A percentile compares a stretch with the other conserved stretches of the same genome.
Conservation (phyloP, 2,888 invertebrate species). For the Eudasyphora cyanicolor region DNA sequence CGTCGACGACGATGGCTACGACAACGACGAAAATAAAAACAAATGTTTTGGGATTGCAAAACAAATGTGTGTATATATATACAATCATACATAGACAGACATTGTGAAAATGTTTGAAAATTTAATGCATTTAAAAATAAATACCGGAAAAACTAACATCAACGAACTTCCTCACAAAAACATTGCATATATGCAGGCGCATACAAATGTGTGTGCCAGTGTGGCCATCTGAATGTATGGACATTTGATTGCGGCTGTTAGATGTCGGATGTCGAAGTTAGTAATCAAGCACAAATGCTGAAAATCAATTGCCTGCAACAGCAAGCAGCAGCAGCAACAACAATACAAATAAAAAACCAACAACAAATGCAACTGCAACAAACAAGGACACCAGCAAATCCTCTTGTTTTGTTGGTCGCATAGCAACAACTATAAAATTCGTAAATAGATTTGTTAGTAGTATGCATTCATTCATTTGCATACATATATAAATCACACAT, state of each 20-base stretch:
- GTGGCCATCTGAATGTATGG: neutral
- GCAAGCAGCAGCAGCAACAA: neutral
- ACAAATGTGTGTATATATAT: neutral
- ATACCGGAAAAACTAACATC: conserved; percentile 29
- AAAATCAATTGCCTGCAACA: conserved; percentile 29
- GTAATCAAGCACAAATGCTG: conserved; percentile 43
- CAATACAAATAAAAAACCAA: too few relatives aligned
- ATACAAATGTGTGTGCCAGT: conserved; percentile 12
- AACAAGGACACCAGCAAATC: neutral
- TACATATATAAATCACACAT: conserved; percentile 12
- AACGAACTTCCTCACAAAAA: conserved; percentile 15
- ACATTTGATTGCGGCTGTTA: conserved; percentile 50
- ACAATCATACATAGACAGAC: neutral
- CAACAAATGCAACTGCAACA: too few relatives aligned
- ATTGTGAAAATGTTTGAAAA: conserved; percentile 48
- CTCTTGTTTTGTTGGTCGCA: conserved; percentile 1
- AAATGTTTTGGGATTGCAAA: conserved; percentile 5
- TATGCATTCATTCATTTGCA: conserved; percentile 4
- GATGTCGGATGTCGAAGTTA: conserved; percentile 49
- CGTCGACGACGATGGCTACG: too few relatives aligned
- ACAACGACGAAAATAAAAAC: neutral
- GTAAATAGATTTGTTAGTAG: conserved; percentile 12
- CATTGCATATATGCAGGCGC: neutral
- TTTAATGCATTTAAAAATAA: conserved; percentile 47
- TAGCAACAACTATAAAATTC: conserved; percentile 5